These are phyloP conservation scores for Galeruca laticollis DNA, from an alignment of 2,888 invertebrate species.

Conservation along the genomic window DNA sequence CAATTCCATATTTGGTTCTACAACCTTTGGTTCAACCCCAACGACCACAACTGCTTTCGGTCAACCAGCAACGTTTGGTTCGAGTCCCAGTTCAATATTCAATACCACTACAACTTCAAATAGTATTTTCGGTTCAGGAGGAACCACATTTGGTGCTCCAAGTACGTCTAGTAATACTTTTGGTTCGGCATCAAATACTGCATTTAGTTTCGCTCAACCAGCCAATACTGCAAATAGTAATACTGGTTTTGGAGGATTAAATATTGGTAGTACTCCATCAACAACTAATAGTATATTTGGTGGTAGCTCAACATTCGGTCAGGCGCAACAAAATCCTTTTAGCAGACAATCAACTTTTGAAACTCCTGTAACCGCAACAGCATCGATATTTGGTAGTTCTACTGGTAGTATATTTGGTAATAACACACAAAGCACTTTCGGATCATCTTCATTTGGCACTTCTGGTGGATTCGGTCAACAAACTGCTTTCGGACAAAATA, in stretches of 20 bases:
- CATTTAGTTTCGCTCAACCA: conserved; percentile 48
- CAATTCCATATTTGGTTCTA: conserved; percentile 9
- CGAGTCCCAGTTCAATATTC: conserved; percentile 44
- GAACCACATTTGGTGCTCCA: conserved; percentile 48
- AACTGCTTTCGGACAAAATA: conserved; percentile 57
- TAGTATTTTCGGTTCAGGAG: conserved; percentile 50
- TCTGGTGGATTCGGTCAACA: conserved; percentile 51
- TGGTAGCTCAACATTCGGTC: conserved; percentile 42
- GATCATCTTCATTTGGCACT: conserved; percentile 45
- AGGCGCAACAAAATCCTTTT: conserved; percentile 47
- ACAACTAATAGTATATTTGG: conserved; percentile 51
- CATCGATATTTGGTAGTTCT: conserved; percentile 44
- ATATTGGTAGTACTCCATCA: conserved; percentile 50
- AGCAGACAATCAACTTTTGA: conserved; percentile 42
- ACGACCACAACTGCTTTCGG: conserved; percentile 47
- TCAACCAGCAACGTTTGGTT: conserved; percentile 31
- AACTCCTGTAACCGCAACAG: conserved; percentile 38
- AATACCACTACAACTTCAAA: conserved; percentile 50
- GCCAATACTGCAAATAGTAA: conserved; percentile 36
- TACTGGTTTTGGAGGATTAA: conserved; percentile 57
- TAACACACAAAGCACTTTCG: conserved; percentile 39
- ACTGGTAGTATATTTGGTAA: conserved; percentile 41
- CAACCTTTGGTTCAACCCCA: conserved; percentile 44
- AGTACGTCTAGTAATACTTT: conserved; percentile 48
- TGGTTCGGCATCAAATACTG: conserved; percentile 41